A percentile compares a stretch with the other conserved stretches of the same genome.
phyloP scores from a whole-genome alignment of 2,113 vertebrate genomes.

The Odobenus rosmarus region DNA sequence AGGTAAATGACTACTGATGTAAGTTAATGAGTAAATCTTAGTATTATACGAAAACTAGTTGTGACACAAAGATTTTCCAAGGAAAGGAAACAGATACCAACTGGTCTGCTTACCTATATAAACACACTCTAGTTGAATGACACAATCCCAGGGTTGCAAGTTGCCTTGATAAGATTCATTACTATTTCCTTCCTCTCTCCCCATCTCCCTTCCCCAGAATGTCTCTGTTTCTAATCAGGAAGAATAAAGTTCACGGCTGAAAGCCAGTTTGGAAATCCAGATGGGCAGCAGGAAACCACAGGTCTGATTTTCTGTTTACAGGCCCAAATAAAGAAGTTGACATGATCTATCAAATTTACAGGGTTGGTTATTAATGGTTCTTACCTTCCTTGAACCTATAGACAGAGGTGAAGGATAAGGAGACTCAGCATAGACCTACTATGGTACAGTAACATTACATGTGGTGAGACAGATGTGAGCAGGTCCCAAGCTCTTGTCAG shows the following conservation, averaged over 20 bases:
- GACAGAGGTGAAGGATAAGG: neutral
- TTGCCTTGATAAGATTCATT: constrained; percentile 11
- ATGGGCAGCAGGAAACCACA: neutral
- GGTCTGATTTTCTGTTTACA: constrained; percentile 25
- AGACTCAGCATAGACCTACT: neutral
- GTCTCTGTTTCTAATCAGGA: constrained; percentile 35
- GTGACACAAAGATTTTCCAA: neutral
- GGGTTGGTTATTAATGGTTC: neutral
- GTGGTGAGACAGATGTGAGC: neutral
- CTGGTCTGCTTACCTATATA: neutral
- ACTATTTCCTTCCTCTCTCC: constrained; percentile 18
- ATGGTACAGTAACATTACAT: neutral
- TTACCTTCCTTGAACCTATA: neutral
- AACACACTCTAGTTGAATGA: neutral
- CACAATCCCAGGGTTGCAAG: neutral
- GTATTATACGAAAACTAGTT: neutral
- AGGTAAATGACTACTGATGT: neutral
- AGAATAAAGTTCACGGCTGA: constrained; percentile 6
- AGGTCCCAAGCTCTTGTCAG: neutral
- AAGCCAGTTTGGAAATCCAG: constrained; percentile 28
- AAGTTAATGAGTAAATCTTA: neutral
- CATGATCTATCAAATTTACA: neutral
- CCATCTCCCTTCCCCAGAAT: neutral
- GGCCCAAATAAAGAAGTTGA: neutral
- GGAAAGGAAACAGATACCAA: neutral